A percentile compares a stretch with the other conserved stretches of the same genome.
These are phyloP conservation scores for Amblyraja radiata DNA, from an alignment of 2,797 vertebrate species.

Conservation along the genomic window DNA sequence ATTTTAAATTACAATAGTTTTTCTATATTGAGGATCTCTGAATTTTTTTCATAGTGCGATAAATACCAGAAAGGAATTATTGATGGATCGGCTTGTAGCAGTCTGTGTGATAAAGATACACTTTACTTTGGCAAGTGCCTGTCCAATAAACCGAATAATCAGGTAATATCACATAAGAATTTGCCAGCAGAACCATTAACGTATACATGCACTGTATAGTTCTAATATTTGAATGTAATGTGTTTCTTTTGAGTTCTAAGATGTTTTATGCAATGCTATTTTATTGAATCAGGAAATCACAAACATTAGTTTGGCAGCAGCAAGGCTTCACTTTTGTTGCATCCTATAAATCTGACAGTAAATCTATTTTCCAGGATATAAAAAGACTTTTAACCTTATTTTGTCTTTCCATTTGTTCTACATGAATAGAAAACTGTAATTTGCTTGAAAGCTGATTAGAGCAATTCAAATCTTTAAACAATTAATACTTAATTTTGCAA, in stretches of 20 bases:
- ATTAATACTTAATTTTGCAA: background rate
- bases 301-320: background rate
- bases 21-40: background rate
- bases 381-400: background rate
- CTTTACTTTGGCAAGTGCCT: slow-evolving; percentile 91
- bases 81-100: slow-evolving; percentile 87
- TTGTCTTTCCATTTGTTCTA: background rate
- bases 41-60: slow-evolving; percentile 71
- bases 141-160: slow-evolving; percentile 78
- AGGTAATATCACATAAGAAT: slow-evolving; percentile 61
- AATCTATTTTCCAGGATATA: background rate
- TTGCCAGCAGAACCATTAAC: slow-evolving; percentile 38
- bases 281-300: background rate
- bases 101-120: slow-evolving; percentile 86
- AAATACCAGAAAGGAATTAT: slow-evolving; percentile 89
- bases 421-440: background rate
- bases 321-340: background rate
- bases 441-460: background rate
- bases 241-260: background rate
- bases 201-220: background rate
- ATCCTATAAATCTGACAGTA: background rate
- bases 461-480: background rate
- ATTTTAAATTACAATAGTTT: background rate
- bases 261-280: background rate
- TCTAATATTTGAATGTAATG: background rate